Evolutionary conservation across 2,797 vertebrate genomes (phyloP).

Genomic region (Nyctalus aviator): DNA sequence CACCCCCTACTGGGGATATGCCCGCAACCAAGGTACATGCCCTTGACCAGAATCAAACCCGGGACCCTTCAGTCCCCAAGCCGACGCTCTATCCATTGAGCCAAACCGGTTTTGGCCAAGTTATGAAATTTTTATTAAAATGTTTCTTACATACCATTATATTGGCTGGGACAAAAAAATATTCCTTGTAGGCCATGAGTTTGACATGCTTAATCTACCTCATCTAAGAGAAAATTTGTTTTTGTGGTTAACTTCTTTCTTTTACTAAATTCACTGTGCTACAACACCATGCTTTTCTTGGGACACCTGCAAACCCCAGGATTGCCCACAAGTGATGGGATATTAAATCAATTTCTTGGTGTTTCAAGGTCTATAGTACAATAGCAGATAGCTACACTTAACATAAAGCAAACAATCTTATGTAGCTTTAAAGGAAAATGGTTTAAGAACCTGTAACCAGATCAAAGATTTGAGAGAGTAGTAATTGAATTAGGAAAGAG

Average conservation of each 20-base stretch:
- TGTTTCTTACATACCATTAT: too few relatives aligned
- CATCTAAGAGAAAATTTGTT: neutral
- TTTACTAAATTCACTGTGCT: neutral
- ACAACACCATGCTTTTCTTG: neutral
- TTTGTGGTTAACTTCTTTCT: neutral
- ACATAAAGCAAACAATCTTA: neutral
- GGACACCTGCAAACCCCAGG: neutral
- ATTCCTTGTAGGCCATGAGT: too few relatives aligned
- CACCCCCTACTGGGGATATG: too few relatives aligned
- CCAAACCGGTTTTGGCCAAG: too few relatives aligned
- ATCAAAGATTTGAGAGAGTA: neutral
- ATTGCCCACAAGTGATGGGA: neutral
- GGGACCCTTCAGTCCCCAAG: too few relatives aligned
- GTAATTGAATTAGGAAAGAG: neutral
- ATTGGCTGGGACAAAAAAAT: too few relatives aligned
- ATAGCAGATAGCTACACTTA: neutral
- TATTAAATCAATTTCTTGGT: neutral
- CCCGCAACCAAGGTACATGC: too few relatives aligned
- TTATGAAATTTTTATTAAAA: too few relatives aligned
- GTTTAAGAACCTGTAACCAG: neutral
- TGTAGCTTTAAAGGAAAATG: neutral
- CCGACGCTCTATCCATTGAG: too few relatives aligned
- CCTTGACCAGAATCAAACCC: too few relatives aligned
- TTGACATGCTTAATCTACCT: neutral
- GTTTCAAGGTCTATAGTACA: neutral